Base-by-base conservation (phyloP, 2,113 vertebrate species). In the Corydoras sp. region DNA sequence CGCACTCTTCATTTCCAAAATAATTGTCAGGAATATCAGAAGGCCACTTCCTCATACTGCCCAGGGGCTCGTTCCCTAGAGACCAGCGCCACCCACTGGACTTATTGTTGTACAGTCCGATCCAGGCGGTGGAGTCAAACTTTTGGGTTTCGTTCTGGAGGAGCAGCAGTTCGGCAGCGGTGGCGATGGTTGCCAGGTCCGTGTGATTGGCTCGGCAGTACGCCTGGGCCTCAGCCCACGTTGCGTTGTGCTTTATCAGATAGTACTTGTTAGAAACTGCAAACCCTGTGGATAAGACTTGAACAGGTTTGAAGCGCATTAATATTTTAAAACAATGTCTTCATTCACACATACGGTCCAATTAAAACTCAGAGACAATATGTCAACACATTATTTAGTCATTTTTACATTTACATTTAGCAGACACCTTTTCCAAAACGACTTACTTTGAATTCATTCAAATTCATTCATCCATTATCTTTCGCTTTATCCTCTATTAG, bases 221-320 rank as follows among this genome's bases (percentile, higher is more conserved):
- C n/a, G 58, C 59, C 18, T 43, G 73, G 58, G 74, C 64, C 51
- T 60, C 31, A 9, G 31, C 13, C 68, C 48, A 73, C 11, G 75
- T 71, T 14, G 10, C 58, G 14, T 56, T 29, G 49, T 69, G 31
- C 35, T 70, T 15, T 9, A 74, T 43, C n/a, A 74, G 11, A 56
- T 65, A 18, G 58, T 67, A 65, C 48, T 29, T 54, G 43, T 18
- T 18, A 32, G 31, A 13, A 10, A 29, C 35, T 14, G 29, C 43
- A 49, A 61, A 60, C 49, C 58, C 60, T 71, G 69, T 71, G 51
- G 69, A 63, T 49, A 62, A 24, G 10, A 69, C 32, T 14, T 56
- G 1, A 43, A 43, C 1, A 43, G 2, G 35, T 43, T 43, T 43
- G 35, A 43, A 43, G 7, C 1, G 35, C 7, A 2, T 43, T 43